A percentile compares a stretch with the other conserved stretches of the same genome.
Conservation (phyloP, 2,888 invertebrate species). For the Keiferia lycopersicella region DNA sequence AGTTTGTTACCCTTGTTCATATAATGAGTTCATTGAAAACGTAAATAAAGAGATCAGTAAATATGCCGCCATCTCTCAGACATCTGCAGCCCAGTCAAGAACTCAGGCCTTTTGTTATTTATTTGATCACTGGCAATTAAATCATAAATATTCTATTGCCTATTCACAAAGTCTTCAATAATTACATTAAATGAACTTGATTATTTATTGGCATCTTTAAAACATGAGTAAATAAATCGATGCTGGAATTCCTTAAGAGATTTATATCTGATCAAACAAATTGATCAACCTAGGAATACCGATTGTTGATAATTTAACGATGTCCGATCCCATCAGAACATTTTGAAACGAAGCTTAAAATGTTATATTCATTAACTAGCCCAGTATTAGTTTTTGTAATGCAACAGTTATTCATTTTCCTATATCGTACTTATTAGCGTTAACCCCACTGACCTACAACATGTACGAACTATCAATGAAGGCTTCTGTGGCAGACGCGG, state of each 20-base stretch:
- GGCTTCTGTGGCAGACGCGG: neutral
- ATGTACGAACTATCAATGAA: neutral
- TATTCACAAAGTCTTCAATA: neutral
- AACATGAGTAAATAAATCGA: neutral
- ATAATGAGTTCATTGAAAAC: too few species aligned
- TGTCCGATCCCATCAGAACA: neutral
- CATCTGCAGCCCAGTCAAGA: neutral
- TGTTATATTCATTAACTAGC: neutral
- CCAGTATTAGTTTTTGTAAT: neutral
- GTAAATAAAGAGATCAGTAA: neutral
- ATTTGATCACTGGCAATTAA: neutral
- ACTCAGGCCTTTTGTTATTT: neutral
- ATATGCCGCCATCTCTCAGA: neutral
- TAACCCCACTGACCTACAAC: conserved; percentile 6
- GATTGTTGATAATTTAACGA: conserved; percentile 6
- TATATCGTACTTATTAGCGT: neutral
- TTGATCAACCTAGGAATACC: conserved; percentile 26
- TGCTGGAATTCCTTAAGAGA: neutral
- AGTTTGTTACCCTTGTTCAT: too few species aligned
- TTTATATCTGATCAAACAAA: conserved; percentile 25
- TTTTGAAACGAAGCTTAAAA: neutral
- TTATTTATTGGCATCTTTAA: conserved; percentile 1
- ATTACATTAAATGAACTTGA: neutral
- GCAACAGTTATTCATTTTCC: neutral
- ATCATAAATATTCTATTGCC: neutral